Percentiles rank a stretch among this genome's conserved stretches.
These are phyloP conservation scores for Caenorhabditis sp. DNA, from an alignment of 2,888 invertebrate species.

Conservation along the genomic window DNA sequence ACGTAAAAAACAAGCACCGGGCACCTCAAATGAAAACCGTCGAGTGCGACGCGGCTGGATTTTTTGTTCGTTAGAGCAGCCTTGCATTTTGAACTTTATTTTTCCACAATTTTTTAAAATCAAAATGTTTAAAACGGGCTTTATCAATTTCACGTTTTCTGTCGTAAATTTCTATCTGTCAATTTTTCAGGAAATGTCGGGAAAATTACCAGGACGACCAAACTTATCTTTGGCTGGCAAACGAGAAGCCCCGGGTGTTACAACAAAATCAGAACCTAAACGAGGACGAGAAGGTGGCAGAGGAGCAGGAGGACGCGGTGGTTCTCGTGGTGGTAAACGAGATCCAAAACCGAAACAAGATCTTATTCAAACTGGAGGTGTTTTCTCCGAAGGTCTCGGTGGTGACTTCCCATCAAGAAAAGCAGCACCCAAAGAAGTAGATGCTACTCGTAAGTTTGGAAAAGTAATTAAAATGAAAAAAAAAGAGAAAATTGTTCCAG, in stretches of 20 bases:
- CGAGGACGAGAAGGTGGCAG: conserved; percentile 32
- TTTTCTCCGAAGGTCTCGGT: conserved; percentile 46
- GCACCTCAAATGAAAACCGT: conserved; percentile 15
- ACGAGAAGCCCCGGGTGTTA: conserved; percentile 22
- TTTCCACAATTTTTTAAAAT: conserved; percentile 4
- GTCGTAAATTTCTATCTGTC: too few relatives aligned
- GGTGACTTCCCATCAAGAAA: conserved; percentile 30
- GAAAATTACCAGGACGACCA: conserved; percentile 33
- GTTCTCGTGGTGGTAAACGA: conserved; percentile 15
- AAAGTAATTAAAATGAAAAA: not conserved
- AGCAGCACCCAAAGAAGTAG: conserved; percentile 10
- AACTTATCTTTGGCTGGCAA: conserved; percentile 51
- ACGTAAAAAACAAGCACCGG: conserved; percentile 18
- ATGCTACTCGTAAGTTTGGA: conserved; percentile 17
- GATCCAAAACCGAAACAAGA: conserved; percentile 32
- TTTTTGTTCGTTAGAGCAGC: conserved; percentile 18
- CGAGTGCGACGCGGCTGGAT: conserved; percentile 12
- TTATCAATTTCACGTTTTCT: too few relatives aligned
- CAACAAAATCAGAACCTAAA: conserved; percentile 3
- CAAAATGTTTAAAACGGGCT: too few relatives aligned
- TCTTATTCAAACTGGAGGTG: conserved; percentile 50
- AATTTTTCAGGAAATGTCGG: not conserved
- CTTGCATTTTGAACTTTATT: conserved; percentile 3
- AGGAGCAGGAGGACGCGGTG: conserved; percentile 13
- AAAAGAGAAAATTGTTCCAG: not conserved